Evolutionary conservation across 1,140 invertebrate species (phyloP), one percentile per base, ranked within the genome.

Genomic region (Globodera ellingtonae): DNA sequence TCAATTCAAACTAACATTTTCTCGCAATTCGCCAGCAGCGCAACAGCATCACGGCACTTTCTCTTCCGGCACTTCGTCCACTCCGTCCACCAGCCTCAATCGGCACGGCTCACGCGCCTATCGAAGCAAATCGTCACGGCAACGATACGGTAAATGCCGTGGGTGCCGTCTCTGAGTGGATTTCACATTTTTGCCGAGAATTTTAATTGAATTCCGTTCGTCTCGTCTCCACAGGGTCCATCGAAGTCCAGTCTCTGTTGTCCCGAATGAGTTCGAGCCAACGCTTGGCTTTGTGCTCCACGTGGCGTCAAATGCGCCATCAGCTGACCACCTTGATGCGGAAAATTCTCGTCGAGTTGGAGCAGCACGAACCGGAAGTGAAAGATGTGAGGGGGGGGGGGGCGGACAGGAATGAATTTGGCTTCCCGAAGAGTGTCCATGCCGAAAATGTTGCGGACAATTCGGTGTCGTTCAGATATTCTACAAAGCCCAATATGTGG

Each of bases 401-500:
- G n/a, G n/a, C n/a, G n/a, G n/a, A n/a, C n/a, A n/a, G n/a, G 35
- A 35, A 35, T 0, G 1, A 35, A 35, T 3, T 3, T 35, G 35
- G 35, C 35, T 35, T 35, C 35, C 35, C 35, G 35, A 35, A 24
- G 50, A 52, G 50, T 9, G 50, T 52, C 50, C 7, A 52, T 52
- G 50, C 50, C 50, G 50, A 52, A 52, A 13, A 52, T 52, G 50
- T 52, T 65, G 72, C 10, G n/a, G 65, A 35, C 15, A 82, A 65
- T 35, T 44, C 50, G 15, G 7, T 72, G 35, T 10, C 21, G 21
- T 87, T 89, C 75, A 88, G 87, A 88, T 88, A 10, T 88, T 88
- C 79, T 89, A 87, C 83, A 88, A 88, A 72, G 87, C 89, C 44
- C 82, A 84, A 21, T 73, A 88, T 9, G 88, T 88, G 13, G 87